These are phyloP conservation scores for Tolmerus cingulatus DNA, from an alignment of 2,888 invertebrate genomes.

Conservation along the genomic window DNA sequence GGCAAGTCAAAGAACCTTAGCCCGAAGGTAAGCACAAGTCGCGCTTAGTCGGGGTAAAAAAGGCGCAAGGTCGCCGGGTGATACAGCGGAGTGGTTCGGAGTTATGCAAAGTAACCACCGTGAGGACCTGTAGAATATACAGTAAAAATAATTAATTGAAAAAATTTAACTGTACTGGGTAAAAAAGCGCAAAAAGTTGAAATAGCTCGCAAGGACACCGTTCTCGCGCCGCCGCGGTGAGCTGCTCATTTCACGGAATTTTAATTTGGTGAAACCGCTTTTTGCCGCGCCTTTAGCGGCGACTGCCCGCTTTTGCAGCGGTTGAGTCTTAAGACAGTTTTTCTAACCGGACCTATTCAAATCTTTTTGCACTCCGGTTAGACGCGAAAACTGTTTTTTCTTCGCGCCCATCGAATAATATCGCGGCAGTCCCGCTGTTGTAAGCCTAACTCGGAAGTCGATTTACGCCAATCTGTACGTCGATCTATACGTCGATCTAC, in stretches of 20 bases:
- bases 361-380: neutral
- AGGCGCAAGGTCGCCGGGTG: slow-evolving; percentile 10
- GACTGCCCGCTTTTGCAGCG: neutral
- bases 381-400: slow-evolving; percentile 1
- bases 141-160: slow-evolving; percentile 21
- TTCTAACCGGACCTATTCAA: neutral
- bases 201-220: slow-evolving; percentile 37
- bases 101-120: slow-evolving; percentile 10
- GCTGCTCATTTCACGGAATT: slow-evolving; percentile 27
- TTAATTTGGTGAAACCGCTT: slow-evolving; percentile 42
- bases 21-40: neutral
- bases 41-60: neutral
- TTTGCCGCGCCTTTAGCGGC: neutral
- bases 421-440: neutral
- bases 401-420: slow-evolving; percentile 5
- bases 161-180: slow-evolving; percentile 4
- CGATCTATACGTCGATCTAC: neutral
- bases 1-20: slow-evolving; percentile 11
- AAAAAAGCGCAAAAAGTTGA: slow-evolving; percentile 6
- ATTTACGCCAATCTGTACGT: neutral
- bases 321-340: neutral
- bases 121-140: neutral
- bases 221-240: slow-evolving; percentile 9
- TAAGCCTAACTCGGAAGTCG: slow-evolving; percentile 18
- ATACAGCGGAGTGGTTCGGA: neutral